A percentile compares a stretch with the other conserved stretches of the same genome.
These are phyloP conservation scores for Leuciscus waleckii DNA, from an alignment of 2,797 vertebrate species.

Conservation along the genomic window DNA sequence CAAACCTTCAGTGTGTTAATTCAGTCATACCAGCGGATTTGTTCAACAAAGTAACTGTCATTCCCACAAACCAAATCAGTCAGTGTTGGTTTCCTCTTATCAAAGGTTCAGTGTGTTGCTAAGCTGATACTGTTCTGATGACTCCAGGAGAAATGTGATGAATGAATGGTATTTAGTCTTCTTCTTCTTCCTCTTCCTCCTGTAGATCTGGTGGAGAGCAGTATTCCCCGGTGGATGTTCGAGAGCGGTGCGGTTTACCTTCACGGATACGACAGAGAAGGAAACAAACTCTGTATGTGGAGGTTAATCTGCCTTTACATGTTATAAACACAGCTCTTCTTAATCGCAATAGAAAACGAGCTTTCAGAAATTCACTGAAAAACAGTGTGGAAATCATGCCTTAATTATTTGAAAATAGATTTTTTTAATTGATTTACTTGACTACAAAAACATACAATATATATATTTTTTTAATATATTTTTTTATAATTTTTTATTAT, in stretches of 20 bases:
- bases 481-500: too few relatives aligned
- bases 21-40: not conserved
- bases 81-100: not conserved
- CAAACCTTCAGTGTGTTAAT: not conserved
- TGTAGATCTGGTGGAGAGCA: slow-evolving; percentile 89
- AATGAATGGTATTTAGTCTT: not conserved
- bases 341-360: too few relatives aligned
- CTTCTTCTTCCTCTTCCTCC: not conserved
- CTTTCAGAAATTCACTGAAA: not conserved
- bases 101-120: not conserved
- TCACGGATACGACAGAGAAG: slow-evolving; percentile 97
- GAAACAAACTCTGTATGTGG: slow-evolving; percentile 94
- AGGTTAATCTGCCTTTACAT: not conserved
- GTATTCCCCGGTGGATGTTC: slow-evolving; percentile 90
- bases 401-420: not conserved
- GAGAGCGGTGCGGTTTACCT: slow-evolving; percentile 90
- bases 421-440: not conserved
- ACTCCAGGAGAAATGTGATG: not conserved
- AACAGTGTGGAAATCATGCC: not conserved
- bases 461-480: too few relatives aligned
- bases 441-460: too few relatives aligned
- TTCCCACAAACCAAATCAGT: not conserved
- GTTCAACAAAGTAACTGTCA: not conserved
- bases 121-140: not conserved
- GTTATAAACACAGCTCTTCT: not conserved